Percentiles rank a stretch among this genome's conserved stretches.
Conservation (phyloP, 2,888 invertebrate genomes). For the Rhaphigaster nebulosa region DNA sequence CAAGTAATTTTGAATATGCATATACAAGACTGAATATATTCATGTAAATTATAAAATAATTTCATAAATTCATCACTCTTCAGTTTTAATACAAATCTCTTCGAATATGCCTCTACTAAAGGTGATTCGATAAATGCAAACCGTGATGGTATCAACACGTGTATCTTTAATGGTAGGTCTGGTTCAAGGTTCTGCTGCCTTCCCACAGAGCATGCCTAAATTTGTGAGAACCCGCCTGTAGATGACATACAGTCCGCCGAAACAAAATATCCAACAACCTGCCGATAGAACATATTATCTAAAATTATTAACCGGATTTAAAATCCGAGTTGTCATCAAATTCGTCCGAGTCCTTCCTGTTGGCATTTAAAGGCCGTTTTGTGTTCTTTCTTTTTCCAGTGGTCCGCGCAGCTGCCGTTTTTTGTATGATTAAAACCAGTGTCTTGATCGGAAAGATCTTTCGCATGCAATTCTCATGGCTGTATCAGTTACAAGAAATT, state of each 20-base stretch:
- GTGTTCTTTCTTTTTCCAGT: neutral
- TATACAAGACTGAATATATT: no score
- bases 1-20: no score
- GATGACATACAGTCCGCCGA: neutral
- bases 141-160: neutral
- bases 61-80: no score
- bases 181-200: neutral
- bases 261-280: neutral
- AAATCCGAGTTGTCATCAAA: neutral
- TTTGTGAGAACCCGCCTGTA: neutral
- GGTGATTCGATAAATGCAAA: neutral
- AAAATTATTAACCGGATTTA: neutral
- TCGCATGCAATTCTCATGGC: neutral
- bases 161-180: neutral
- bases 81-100: neutral
- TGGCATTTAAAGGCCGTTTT: slow-evolving; percentile 22
- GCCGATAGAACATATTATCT: neutral
- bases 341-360: neutral
- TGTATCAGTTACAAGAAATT: neutral
- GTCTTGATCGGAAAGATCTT: neutral
- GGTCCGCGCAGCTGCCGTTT: neutral
- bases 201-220: slow-evolving; percentile 10
- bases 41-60: no score
- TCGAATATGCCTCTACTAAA: neutral
- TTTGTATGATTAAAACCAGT: slow-evolving; percentile 4